Base-by-base conservation (phyloP, 2,113 vertebrate species). In the Empidonax alnorum region DNA sequence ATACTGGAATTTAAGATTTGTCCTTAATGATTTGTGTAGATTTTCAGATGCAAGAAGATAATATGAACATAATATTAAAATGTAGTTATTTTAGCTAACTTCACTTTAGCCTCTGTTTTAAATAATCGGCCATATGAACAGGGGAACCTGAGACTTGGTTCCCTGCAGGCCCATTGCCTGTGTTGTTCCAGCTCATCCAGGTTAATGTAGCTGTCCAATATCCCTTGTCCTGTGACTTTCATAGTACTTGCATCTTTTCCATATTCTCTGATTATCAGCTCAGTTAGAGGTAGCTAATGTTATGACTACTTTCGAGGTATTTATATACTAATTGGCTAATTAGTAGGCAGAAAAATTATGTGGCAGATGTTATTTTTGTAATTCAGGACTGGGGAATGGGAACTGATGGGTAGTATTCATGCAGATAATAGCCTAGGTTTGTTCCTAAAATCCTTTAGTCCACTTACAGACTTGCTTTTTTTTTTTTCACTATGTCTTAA, bases 401-500 rank as follows among this genome's bases (percentile, higher is more conserved):
- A 82, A 5, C 37, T 92, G 33, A 68, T 42, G 11, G 17, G 37
- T 39, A 85, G 4, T 28, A 18, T 79, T 89, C 42, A 25, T 86
- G 61, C 59, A 83, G 41, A 28, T 63, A 61, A 24, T n/a, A 37
- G n/a, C 9, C 52, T 71, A 53, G 53, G 14, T 71, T 89, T 50
- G 20, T 87, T 91, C 42, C 25, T 91, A 58, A 94, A 86, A 49
- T 47, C 55, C 87, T 37, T 25, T 73, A 35, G 84, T 47, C 4
- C 14, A 14, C 86, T 96, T 58, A 71, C 44, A 96, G 55, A 91
- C 33, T 91, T 89, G 10, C 6, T 83, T 76, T 62, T 58, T 56
- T 53, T 56, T 39, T 86, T 68, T 82, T 62, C 56, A 58, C 86
- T 87, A 41, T 97, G n/a, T 97, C 94, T 97, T 97, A 76, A 97